Evolutionary conservation across 2,113 vertebrate genomes (phyloP).

Genomic region (Lepus americanus): DNA sequence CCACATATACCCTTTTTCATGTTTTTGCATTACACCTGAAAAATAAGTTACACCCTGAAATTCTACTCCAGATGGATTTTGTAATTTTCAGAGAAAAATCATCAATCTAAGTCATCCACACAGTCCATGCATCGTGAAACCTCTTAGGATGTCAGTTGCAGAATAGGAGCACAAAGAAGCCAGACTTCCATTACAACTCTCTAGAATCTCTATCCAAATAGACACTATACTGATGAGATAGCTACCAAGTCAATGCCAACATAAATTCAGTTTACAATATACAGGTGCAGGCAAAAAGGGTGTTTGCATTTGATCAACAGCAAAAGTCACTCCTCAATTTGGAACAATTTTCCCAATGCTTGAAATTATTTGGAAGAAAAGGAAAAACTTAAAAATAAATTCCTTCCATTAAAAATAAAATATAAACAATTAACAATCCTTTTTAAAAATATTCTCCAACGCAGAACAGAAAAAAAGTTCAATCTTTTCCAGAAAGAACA

Average conservation of each 20-base stretch:
- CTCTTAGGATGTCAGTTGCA: not conserved
- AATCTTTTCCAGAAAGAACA: constrained; percentile 12
- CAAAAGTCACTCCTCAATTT: not conserved
- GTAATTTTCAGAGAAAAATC: not conserved
- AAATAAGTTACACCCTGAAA: not conserved
- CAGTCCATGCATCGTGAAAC: not conserved
- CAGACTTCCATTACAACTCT: not conserved
- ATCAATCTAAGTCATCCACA: not conserved
- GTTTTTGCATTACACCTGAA: not conserved
- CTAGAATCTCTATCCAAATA: not conserved
- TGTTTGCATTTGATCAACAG: not conserved
- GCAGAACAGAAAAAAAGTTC: not conserved
- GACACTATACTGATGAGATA: not conserved
- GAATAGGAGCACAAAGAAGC: not conserved
- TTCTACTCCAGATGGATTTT: not conserved
- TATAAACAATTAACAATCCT: not conserved
- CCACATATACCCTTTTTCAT: not conserved
- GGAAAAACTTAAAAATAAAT: not conserved
- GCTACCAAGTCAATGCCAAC: not conserved
- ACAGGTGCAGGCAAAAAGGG: not conserved
- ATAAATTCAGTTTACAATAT: not conserved
- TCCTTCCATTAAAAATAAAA: constrained; percentile 32
- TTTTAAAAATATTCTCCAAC: not conserved
- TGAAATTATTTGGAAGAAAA: not conserved
- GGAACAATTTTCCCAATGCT: not conserved